Evolutionary conservation across 2,113 vertebrate species (phyloP), one percentile per base, ranked within the genome.

Genomic region (Zosterops lateralis): DNA sequence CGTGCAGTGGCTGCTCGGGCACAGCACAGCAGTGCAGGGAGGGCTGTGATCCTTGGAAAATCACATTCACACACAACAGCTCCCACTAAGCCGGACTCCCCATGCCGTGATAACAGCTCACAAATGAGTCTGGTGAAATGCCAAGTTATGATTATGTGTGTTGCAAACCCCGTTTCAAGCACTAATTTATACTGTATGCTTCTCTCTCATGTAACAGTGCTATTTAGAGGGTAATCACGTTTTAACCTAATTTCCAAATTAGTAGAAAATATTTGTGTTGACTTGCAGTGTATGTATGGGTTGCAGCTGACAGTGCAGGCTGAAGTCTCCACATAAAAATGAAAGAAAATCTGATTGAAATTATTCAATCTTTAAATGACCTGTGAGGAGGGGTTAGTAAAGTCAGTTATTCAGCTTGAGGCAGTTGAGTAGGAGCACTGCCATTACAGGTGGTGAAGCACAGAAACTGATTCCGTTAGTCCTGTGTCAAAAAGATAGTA

Each of bases 171-270:
- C 40, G 8, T 61, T 87, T 62, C 51, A 60, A 87, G 58, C 68
- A 42, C 56, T 66, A 66, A 87, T 91, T 92, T 80, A 42, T 47
- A 50, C 57, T 32, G 6, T 38, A 21, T 44, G 54, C 38, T 58
- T 38, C 79, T 79, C 90, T 92, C 64, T 74, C 68, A 15, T 16
- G n/a, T 44, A 83, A 47, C 56, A 45, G 64, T 31, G 51, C 58
- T 70, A 42, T 87, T 93, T 87, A 72, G 81, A 92, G 76, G 66
- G 67, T 48, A 82, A 87, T 82, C 26, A 60, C 17, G 25, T 85
- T 91, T 89, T 85, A 93, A 91, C 54, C 32, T 40, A 42, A 80
- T 93, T 95, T 75, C 73, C 56, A 83, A 87, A 84, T 76, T 34
- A 76, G 66, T 22, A 44, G 70, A 66, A 93, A 95, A 87, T 89